Base-by-base conservation (phyloP, 2,113 vertebrate species). In the Plectropomus leopardus region DNA sequence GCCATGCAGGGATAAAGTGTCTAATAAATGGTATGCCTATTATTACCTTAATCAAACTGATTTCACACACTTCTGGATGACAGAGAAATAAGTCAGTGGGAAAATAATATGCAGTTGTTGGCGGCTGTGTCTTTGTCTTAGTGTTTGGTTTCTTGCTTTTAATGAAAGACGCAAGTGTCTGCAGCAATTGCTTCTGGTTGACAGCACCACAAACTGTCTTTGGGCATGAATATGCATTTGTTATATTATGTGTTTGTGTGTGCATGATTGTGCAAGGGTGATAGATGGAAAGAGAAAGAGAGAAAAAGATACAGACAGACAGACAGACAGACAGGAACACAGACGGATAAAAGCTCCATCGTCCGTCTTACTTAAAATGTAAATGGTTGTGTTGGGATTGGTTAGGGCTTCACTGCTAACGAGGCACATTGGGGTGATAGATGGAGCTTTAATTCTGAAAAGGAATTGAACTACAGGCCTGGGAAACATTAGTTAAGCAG, bases 401-500 rank as follows among this genome's bases (percentile, higher is more conserved):
- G 81, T 84, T 64, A 13, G 76, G 34, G 76, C 76, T 78, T 79
- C 80, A 3, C 80, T 66, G 89, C 83, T 93, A 93, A 93, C 85
- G 84, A 90, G 88, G 80, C 89, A 73, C 78, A 63, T 24, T 7
- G 74, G 58, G 70, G 80, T 92, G 89, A 93, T 92, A 75, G 80
- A 93, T 91, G 84, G 72, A 32, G 74, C 82, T 89, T 89, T 91
- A 89, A 92, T 90, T 93, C 85, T 88, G 86, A 87, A 76, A 78
- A 87, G 84, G 87, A 92, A 92, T 89, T 90, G 89, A 92, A 92
- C 87, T 87, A 88, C 84, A 88, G 83, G 84, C 81, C 76, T 76
- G 91, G 92, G 89, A 90, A 80, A 88, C 90, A 93, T 92, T 86
- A 88, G 76, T 89, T 87, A 89, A 75, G 73, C 74, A 70, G 67